Base-by-base conservation (phyloP, 1,140 invertebrate species). In the Camponotus pennsylvanicus region DNA sequence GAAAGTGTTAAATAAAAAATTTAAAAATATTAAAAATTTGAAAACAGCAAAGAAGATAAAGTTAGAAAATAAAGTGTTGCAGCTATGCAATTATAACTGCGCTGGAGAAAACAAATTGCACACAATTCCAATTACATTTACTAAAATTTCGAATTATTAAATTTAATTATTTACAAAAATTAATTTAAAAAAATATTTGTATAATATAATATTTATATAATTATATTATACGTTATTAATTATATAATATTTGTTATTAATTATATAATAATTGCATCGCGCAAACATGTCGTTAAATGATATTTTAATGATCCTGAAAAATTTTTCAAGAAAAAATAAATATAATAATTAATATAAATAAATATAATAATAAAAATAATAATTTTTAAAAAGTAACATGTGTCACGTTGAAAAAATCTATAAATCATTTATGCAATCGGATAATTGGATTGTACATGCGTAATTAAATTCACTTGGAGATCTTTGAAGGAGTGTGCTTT, bases 381-480 rank as follows among this genome's bases (percentile, higher is more conserved):
- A 27, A 27, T 27, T 27, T 27, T 27, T 18, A 34, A 40, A 64
- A 13, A 27, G 13, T 40, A 42, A 34, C 18, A 11, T 34, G 3
- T 13, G 13, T 52, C 42, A 27, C 59, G 27, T 42, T 69, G 21
- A 45, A 11, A 13, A 37, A 66, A 61, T 77, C 15, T 45, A 45
- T 7, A 7, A 13, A 59, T 34, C 34, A 59, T 21, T 27, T 13
- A 27, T 70, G 7, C 57, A 80, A 70, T 27, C 37, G 4, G 37
- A 70, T 21, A 80, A 70, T 80, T 80, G 13, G 37, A 59, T 67
- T 70, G 66, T 70, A 69, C 67, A 69, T 34, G 49, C 37, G 21
- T 80, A 80, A 80, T 70, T 45, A 66, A 80, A 57, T 57, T 49
- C 37, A 55, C 40, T 80, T n/a, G 21, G 21, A 42, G 21, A 80